A percentile compares a stretch with the other conserved stretches of the same genome.
Evolutionary conservation across 2,888 invertebrate genomes (phyloP).

Genomic region (Xestia rhomboidea): DNA sequence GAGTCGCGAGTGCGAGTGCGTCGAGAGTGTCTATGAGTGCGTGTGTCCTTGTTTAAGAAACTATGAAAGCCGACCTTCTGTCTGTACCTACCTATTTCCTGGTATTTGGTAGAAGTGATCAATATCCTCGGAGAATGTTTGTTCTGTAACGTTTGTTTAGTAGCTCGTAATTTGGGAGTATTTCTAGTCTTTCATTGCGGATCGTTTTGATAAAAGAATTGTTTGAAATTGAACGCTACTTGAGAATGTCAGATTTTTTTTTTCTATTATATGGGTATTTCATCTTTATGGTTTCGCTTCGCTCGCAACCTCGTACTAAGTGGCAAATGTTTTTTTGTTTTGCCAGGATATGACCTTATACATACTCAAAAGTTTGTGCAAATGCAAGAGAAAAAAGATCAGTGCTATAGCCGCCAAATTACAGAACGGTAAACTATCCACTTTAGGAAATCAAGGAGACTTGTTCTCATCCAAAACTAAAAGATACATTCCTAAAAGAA

Average conservation of each 20-base stretch:
- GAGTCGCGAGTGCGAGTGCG: too few relatives aligned
- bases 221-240: constrained; percentile 4
- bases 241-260: background rate
- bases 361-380: background rate
- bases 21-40: too few relatives aligned
- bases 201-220: constrained; percentile 9
- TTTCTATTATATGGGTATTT: background rate
- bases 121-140: constrained; percentile 36
- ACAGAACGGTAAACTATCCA: background rate
- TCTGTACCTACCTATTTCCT: background rate
- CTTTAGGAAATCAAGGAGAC: background rate
- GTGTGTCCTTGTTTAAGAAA: too few relatives aligned
- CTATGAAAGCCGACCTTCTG: constrained; percentile 12
- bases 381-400: background rate
- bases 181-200: constrained; percentile 15
- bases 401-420: background rate
- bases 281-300: background rate
- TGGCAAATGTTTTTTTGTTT: background rate
- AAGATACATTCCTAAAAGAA: background rate
- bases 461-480: background rate
- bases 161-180: constrained; percentile 35
- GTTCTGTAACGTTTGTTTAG: constrained; percentile 26
- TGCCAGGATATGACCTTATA: too few relatives aligned
- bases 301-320: background rate
- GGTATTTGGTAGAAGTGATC: constrained; percentile 31